phyloP scores from a whole-genome alignment of 2,113 vertebrate genomes.

The Burhinus oedicnemus region DNA sequence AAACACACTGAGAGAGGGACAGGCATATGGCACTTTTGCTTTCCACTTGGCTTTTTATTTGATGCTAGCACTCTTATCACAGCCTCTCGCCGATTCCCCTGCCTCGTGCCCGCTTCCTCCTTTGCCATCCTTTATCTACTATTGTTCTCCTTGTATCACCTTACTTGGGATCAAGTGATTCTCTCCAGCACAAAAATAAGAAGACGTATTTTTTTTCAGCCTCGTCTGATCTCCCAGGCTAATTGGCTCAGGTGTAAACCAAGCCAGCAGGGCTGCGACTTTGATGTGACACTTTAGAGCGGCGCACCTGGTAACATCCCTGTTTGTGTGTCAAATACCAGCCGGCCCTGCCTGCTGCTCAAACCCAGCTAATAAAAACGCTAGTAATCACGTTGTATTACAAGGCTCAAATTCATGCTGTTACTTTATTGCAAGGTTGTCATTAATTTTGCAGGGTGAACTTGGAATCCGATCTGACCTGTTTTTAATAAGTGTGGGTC shows the following conservation, averaged over 20 bases:
- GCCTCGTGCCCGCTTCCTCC: constrained; percentile 60
- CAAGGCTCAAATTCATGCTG: constrained; percentile 77
- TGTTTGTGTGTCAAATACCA: constrained; percentile 78
- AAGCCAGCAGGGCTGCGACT: constrained; percentile 86
- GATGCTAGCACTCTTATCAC: constrained; percentile 55
- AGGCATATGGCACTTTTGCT: constrained; percentile 74
- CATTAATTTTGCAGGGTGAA: constrained; percentile 87
- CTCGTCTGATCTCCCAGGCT: constrained; percentile 85
- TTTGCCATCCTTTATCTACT: constrained; percentile 70
- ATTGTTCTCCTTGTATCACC: constrained; percentile 73
- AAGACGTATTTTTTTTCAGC: constrained; percentile 79
- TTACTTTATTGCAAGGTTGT: constrained; percentile 74
- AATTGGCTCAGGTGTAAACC: constrained; percentile 97
- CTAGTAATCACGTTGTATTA: constrained; percentile 78
- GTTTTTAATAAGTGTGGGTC: constrained; percentile 72
- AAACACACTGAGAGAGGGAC: constrained; percentile 81
- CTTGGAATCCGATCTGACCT: constrained; percentile 80
- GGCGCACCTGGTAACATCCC: constrained; percentile 73
- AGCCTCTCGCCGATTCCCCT: constrained; percentile 59
- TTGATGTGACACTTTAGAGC: constrained; percentile 83
- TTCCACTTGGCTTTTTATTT: constrained; percentile 63
- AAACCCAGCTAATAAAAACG: constrained; percentile 72
- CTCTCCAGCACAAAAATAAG: constrained; percentile 74
- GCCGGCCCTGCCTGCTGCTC: constrained; percentile 75
- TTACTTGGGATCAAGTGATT: constrained; percentile 89